Evolutionary conservation across 2,113 vertebrate species (phyloP).

Genomic region (Vombatus ursinus): DNA sequence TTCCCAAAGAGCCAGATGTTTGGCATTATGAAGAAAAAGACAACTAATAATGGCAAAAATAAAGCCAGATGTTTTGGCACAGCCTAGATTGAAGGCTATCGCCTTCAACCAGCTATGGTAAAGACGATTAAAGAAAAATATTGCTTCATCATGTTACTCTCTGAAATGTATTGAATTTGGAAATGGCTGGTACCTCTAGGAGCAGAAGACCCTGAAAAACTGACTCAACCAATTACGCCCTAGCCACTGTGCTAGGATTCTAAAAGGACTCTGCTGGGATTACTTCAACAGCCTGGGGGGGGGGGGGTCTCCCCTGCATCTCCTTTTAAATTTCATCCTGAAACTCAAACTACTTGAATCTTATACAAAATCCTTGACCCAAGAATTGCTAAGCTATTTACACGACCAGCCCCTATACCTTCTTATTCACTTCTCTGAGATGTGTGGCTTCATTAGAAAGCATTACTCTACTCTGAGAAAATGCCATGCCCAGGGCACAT

Average conservation of each 20-base stretch:
- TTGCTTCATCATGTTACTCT: background rate
- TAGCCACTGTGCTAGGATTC: background rate
- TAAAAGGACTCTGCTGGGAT: background rate
- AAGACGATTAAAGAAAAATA: background rate
- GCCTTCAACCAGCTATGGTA: background rate
- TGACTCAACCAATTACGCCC: background rate
- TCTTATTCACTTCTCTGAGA: background rate
- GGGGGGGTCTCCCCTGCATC: background rate
- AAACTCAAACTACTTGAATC: background rate
- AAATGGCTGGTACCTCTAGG: background rate
- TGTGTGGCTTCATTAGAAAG: background rate
- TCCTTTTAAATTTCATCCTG: background rate
- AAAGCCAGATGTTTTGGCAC: background rate
- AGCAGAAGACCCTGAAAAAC: background rate
- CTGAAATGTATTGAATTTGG: background rate
- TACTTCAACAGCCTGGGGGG: background rate
- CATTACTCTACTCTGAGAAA: background rate
- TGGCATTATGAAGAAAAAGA: background rate
- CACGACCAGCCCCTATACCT: background rate
- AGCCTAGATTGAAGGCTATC: background rate
- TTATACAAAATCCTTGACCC: background rate
- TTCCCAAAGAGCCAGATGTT: constrained; percentile 19
- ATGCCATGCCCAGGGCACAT: background rate
- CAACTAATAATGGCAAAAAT: background rate
- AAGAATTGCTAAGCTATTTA: background rate